Base-by-base conservation (phyloP, 2,113 vertebrate genomes). In the Pangasianodon gigas region DNA sequence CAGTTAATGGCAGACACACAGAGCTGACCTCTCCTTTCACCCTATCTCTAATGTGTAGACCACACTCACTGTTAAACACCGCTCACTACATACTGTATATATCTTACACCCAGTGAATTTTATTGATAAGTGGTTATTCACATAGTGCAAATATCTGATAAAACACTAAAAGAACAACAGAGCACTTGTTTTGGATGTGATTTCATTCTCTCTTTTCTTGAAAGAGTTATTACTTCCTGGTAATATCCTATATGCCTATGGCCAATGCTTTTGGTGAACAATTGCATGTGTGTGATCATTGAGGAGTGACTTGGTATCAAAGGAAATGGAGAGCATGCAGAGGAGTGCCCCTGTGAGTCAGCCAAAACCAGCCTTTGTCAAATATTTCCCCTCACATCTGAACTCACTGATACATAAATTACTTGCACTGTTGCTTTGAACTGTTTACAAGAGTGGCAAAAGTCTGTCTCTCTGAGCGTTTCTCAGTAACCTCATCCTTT, bases 1-100 rank as follows among this genome's bases (percentile, higher is more conserved):
- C 92, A 95, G 94, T 94, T 96, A 95, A 95, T 95, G 94, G 93
- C 93, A 91, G 91, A 85, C 92, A 93, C 77, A 51, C 92, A 93
- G 81, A 60, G 86, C 48, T 90, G 91, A 91, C 91, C 88, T 90
- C 87, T 91, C 85, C 89, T 91, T 48, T 77, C 62, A 44, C 54
- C 75, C 88, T 21, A 29, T 89, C 67, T 88, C 90, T 89, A 82
- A 84, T 93, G 84, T 83, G 71, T 56, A 90, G 87, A 91, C 86
- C 32, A 71, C 75, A 6, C 37, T 85, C 89, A 86, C 87, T 89
- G n/a, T 44, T 60, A 86, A 90, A 84, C 91, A 74, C 91, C 67
- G 48, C 67, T 77, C 32, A 85, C 67, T 75, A 10, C 14, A 51
- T 67, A 74, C 41, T 37, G 16, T 56, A 86, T n/a, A 56, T 44